Base-by-base conservation (phyloP, 2,888 invertebrate genomes). In the Antitype chi region DNA sequence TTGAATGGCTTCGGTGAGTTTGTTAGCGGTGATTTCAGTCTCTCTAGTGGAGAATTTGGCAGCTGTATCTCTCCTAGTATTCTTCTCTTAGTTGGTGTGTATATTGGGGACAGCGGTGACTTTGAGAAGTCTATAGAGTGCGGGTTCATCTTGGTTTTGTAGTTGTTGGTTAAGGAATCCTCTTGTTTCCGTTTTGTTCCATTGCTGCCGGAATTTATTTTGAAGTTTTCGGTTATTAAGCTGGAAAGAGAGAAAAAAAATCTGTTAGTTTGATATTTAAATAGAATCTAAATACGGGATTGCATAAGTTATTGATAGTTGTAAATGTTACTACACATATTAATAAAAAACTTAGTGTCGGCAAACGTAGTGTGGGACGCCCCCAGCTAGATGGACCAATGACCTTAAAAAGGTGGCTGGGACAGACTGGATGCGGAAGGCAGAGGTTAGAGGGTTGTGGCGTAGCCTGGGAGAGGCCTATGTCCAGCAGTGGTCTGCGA, bases 211-310 rank as follows among this genome's bases (percentile, higher is more conserved):
- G 97, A 97, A 91, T 97, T 97, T 43, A 97, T 96, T 80, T 92
- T 95, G 94, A 97, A 97, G 88, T 92, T 97, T 67, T 97, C 97
- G 0, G 97, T 96, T 82, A 97, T 97, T 80, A 97, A 91, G 85
- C 97, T 97, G 96, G 2, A 95, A 92, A 82, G 85, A 91, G 13
- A 88, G 63, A 88, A 53, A 86, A 8, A 7, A 1, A 43, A 1
- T 0, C 5, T n/a, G 43, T 86, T 81, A 87, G 53, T 70, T 57
- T 60, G 0, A 23, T 5, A 23, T 9, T 67, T 7, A 11, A 68
- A 6, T 17, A 47, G 11, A 11, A 55, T 23, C 11, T 53, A 32
- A 1, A n/a, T 53, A n/a, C 11, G 52, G 17, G 23, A 9, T 20
- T 20, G 28, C 20, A 9, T 9, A 20, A 20, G 20, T 15, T 15